A percentile compares a stretch with the other conserved stretches of the same genome.
phyloP scores from a whole-genome alignment of 2,113 vertebrate genomes.

The Actenoides lindsayi region DNA sequence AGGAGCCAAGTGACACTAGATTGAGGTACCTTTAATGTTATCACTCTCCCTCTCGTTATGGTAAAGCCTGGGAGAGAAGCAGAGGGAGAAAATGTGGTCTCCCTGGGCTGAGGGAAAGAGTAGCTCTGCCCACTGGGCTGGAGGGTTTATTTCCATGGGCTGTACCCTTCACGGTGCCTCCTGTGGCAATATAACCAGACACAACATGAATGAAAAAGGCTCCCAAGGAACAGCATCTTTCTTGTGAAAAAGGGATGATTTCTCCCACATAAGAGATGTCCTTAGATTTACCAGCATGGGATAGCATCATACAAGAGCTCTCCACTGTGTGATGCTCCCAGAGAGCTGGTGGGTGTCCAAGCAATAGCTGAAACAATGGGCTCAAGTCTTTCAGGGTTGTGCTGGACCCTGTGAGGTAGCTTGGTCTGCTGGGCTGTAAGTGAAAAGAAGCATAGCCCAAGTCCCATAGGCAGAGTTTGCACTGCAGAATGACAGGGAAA shows the following conservation, averaged over 20 bases:
- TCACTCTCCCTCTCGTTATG: neutral
- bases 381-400: neutral
- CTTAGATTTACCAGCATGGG: neutral
- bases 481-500: neutral
- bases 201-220: neutral
- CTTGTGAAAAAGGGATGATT: neutral
- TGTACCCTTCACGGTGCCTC: neutral
- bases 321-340: accelerated
- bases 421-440: neutral
- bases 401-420: neutral
- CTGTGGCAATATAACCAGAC: neutral
- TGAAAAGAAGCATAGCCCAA: neutral
- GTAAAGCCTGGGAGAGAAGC: neutral
- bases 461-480: neutral
- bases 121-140: neutral
- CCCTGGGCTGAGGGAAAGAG: neutral
- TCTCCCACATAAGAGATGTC: neutral
- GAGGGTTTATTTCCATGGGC: neutral
- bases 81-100: neutral
- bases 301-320: neutral
- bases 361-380: neutral
- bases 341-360: neutral
- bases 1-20: neutral
- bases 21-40: neutral
- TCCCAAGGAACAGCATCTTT: neutral